Conservation (phyloP, 2,888 invertebrate genomes). For the Melieria crassipennis region DNA sequence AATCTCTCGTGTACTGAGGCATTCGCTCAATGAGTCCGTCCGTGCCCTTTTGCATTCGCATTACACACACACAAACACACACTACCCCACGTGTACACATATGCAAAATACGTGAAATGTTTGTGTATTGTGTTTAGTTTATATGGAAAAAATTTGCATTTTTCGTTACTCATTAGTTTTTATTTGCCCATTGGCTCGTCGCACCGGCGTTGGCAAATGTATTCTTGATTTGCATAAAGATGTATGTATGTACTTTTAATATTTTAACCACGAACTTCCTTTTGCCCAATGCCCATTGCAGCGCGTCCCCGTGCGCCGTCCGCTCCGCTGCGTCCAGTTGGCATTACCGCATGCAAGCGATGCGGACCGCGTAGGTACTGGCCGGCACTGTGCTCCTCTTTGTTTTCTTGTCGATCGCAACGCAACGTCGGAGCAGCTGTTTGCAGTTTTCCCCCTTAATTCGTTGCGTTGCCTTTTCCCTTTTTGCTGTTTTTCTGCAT, state of each 20-base stretch:
- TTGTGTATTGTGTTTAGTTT: neutral
- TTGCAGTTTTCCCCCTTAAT: too few species aligned
- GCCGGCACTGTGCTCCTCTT: too few species aligned
- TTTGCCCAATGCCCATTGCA: neutral
- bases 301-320: neutral
- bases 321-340: neutral
- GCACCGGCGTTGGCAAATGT: slow-evolving; percentile 4
- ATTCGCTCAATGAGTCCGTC: neutral
- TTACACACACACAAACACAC: neutral
- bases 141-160: slow-evolving; percentile 25
- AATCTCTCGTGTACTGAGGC: neutral
- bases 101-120: neutral
- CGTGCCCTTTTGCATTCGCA: slow-evolving; percentile 1
- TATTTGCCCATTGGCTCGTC: slow-evolving; percentile 7
- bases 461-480: too few species aligned
- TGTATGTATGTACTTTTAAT: neutral
- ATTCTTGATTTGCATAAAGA: slow-evolving; percentile 28
- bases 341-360: too few species aligned
- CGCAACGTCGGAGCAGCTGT: too few species aligned
- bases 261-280: slow-evolving; percentile 7
- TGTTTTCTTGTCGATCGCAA: too few species aligned
- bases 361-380: too few species aligned
- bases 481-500: too few species aligned
- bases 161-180: slow-evolving; percentile 29
- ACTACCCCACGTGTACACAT: neutral